Evolutionary conservation across 2,888 invertebrate genomes (phyloP), one percentile per base, ranked within the genome.

Genomic region (Fabriciana adippe): DNA sequence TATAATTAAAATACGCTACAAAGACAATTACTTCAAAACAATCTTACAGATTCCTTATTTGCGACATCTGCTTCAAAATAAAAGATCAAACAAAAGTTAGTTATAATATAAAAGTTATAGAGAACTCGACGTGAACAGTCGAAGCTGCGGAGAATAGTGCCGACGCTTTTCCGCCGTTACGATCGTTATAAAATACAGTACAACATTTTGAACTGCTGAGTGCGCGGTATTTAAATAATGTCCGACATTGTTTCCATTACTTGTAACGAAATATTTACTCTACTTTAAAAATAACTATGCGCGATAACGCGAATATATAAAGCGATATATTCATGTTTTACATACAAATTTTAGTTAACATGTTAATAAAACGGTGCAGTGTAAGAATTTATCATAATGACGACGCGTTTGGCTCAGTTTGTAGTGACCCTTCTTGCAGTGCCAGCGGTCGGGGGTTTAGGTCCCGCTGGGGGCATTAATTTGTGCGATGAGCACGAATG

Each of bases 41-140:
- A 14, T 51, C 6, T 50, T 50, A 55, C 35, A n/a, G 55, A 26
- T 41, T 55, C 50, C 51, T 16, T 50, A 55, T 21, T 68, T 41
- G 65, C 51, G 60, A 61, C 65, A 68, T 64, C 68, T 68, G 68
- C 47, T 55, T 41, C 51, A 41, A 68, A 65, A 65, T 65, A 45
- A 65, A 50, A 68, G 16, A 55, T 61, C 50, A 18, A 48, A 35
- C 54, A 48, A 48, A 60, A 54, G 13, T 26, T 59, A 6, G 48
- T 60, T 31, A 55, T 35, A 45, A 18, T 59, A 54, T 47, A 54
- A 31, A 61, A 31, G 48, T 61, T 50, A 47, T 55, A 54, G 16
- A 2, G 54, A 48, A 60, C 41, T 50, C 64, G n/a, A 61, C 50
- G 8, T 41, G 35, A 41, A 41, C 35, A 41, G 35, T 41, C 35